Conservation (phyloP, 23 tunicate genomes). For the Oikopleura albicans region DNA sequence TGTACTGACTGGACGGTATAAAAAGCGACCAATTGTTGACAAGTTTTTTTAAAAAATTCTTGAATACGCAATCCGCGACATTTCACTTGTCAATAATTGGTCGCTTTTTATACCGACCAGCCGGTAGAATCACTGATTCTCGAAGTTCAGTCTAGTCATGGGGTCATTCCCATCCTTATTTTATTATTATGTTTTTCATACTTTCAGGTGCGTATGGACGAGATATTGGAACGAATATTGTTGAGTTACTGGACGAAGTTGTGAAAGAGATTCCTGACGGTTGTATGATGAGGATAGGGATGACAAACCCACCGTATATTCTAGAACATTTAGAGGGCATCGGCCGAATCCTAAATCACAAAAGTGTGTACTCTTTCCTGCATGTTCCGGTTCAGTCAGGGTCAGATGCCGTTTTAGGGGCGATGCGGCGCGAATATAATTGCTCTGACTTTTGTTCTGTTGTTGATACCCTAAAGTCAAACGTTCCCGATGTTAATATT, state of each 20-base stretch:
- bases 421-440: constrained; percentile 79
- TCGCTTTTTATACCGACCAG: too few relatives aligned
- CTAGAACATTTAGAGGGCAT: constrained; percentile 86
- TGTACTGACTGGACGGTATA: too few relatives aligned
- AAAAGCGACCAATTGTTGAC: too few relatives aligned
- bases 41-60: too few relatives aligned
- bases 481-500: constrained; percentile 59
- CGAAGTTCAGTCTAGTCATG: too few relatives aligned
- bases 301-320: constrained; percentile 99
- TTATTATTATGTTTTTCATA: too few relatives aligned
- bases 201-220: constrained; percentile 63
- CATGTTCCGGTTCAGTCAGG: constrained; percentile 96
- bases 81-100: too few relatives aligned
- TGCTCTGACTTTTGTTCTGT: constrained; percentile 58
- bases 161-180: too few relatives aligned
- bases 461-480: constrained; percentile 34
- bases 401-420: constrained; percentile 48
- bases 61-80: too few relatives aligned
- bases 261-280: constrained; percentile 87
- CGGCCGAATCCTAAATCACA: constrained; percentile 54
- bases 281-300: constrained; percentile 91
- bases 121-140: too few relatives aligned
- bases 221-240: constrained; percentile 65
- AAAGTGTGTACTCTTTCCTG: constrained; percentile 82
- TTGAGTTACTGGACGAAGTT: constrained; percentile 49